Conservation (phyloP, 1,140 invertebrate species). For the Macrocentrus cingulum region DNA sequence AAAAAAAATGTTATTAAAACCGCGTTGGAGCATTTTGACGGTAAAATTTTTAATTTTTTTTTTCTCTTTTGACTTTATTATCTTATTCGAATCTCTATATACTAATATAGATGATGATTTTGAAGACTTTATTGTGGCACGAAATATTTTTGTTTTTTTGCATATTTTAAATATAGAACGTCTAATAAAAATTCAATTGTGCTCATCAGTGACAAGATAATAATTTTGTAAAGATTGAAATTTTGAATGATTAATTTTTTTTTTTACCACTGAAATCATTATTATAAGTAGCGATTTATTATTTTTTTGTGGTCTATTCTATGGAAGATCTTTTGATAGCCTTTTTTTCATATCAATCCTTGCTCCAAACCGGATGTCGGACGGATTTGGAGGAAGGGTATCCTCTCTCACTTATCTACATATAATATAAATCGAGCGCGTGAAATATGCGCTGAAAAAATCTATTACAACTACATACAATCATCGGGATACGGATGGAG, state of each 20-base stretch:
- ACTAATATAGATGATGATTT: constrained; percentile 1
- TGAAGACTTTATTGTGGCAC: constrained; percentile 21
- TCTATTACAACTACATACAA: neutral
- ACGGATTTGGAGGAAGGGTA: constrained; percentile 13
- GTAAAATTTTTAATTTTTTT: constrained; percentile 1
- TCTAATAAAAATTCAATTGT: constrained; percentile 18
- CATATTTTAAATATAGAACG: neutral
- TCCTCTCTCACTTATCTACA: constrained; percentile 13
- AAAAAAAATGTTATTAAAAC: too few species aligned
- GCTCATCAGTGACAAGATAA: constrained; percentile 8
- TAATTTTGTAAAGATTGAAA: neutral
- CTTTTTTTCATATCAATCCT: constrained; percentile 10
- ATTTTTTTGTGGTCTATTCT: neutral
- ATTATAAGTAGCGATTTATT: neutral
- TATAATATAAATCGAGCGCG: constrained; percentile 10
- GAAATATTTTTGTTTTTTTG: constrained; percentile 3
- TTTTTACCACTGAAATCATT: neutral
- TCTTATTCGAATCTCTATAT: neutral
- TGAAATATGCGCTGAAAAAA: neutral
- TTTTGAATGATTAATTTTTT: constrained; percentile 18
- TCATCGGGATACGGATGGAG: neutral
- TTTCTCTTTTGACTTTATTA: neutral
- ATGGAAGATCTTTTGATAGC: constrained; percentile 25
- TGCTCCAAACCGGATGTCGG: constrained; percentile 9
- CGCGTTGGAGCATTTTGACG: constrained; percentile 1